phyloP scores from a whole-genome alignment of 2,888 invertebrate genomes.

The Lycia hirtaria region DNA sequence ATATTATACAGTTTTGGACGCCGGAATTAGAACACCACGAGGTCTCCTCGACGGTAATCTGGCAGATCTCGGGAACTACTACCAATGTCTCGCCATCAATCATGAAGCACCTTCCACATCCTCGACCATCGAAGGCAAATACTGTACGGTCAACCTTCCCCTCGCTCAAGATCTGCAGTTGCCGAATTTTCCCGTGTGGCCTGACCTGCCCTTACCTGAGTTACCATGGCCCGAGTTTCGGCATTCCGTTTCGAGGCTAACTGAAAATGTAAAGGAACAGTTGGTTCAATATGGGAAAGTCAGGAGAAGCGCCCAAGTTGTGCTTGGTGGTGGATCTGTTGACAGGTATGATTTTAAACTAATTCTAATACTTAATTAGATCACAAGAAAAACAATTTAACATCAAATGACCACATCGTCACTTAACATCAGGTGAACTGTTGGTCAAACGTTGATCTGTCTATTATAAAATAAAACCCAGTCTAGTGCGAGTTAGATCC shows the following conservation, averaged over 20 bases:
- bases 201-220: constrained; percentile 28
- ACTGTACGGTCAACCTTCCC: constrained; percentile 62
- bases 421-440: no score
- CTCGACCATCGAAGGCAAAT: constrained; percentile 62
- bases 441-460: no score
- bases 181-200: constrained; percentile 45
- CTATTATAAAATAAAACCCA: no score
- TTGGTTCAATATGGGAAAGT: constrained; percentile 2
- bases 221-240: constrained; percentile 36
- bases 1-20: constrained; percentile 59
- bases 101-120: constrained; percentile 39
- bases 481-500: no score
- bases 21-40: constrained; percentile 62
- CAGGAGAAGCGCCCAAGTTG: constrained; percentile 10
- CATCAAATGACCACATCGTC: no score
- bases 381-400: no score
- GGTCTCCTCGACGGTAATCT: constrained; percentile 59
- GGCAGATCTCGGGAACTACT: constrained; percentile 60
- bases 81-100: constrained; percentile 62
- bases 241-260: constrained; percentile 24
- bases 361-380: neutral
- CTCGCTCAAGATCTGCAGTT: constrained; percentile 46
- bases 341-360: constrained; percentile 6
- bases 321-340: constrained; percentile 7
- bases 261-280: constrained; percentile 18